A percentile compares a stretch with the other conserved stretches of the same genome.
These are phyloP conservation scores for Zaprionus capensis DNA, from an alignment of 1,140 invertebrate genomes.

Conservation along the genomic window DNA sequence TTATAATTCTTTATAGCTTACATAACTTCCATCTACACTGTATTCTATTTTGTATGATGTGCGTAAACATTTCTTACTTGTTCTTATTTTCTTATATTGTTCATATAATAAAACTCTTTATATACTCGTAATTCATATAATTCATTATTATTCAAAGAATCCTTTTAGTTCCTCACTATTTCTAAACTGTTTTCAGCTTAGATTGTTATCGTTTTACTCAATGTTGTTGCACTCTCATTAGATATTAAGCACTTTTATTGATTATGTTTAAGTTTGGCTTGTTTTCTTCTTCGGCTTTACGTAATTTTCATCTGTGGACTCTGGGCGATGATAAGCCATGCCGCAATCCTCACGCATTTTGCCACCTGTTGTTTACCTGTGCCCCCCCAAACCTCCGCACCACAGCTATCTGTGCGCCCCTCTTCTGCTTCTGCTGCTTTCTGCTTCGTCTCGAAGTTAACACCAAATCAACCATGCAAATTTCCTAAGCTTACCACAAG, in stretches of 20 bases:
- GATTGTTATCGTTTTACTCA: background rate
- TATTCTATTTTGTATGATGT: background rate
- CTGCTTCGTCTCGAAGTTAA: constrained; percentile 30
- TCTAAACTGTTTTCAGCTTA: background rate
- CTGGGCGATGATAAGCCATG: background rate
- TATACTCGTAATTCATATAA: too few relatives aligned
- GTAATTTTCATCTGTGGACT: background rate
- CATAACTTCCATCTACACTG: too few relatives aligned
- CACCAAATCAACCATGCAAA: constrained; percentile 78
- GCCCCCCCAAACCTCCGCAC: background rate
- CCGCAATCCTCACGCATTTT: constrained; percentile 1
- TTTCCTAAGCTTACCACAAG: constrained; percentile 73
- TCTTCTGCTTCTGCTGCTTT: background rate
- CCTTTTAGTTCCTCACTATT: background rate
- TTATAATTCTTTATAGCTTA: too few relatives aligned
- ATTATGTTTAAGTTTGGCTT: background rate
- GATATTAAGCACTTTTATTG: background rate
- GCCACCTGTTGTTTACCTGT: constrained; percentile 33
- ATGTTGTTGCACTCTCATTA: background rate
- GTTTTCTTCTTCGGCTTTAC: background rate
- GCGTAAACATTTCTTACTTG: background rate
- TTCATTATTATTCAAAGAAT: too few relatives aligned
- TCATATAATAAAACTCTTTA: too few relatives aligned
- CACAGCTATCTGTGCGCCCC: background rate
- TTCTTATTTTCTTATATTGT: too few relatives aligned